Percentiles rank a stretch among this genome's conserved stretches.
Evolutionary conservation across 1,140 invertebrate genomes (phyloP).

Genomic region (Arctopsyche grandis): DNA sequence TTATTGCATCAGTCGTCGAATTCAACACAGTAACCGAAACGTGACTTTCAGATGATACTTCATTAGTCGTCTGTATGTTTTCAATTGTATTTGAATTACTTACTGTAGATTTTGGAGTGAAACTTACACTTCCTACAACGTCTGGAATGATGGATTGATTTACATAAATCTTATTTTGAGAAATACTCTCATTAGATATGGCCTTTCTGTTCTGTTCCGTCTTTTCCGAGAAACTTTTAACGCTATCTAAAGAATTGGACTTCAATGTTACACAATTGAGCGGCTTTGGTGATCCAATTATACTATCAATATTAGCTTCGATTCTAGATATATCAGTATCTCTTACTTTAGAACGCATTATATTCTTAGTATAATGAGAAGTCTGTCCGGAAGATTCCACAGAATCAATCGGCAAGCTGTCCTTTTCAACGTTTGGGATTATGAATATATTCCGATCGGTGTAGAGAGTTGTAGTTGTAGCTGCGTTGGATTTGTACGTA

Average conservation of each 20-base stretch:
- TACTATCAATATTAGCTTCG: constrained; percentile 67
- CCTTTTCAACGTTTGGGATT: constrained; percentile 44
- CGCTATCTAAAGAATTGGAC: constrained; percentile 68
- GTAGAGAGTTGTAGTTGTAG: constrained; percentile 58
- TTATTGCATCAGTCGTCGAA: background rate
- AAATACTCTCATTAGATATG: constrained; percentile 63
- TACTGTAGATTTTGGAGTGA: constrained; percentile 42
- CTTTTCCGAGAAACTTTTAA: constrained; percentile 67
- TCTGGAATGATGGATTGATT: constrained; percentile 49
- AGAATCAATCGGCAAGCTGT: constrained; percentile 32
- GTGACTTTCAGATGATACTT: constrained; percentile 30
- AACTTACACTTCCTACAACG: constrained; percentile 50
- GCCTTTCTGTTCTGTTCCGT: constrained; percentile 61
- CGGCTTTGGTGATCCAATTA: constrained; percentile 66
- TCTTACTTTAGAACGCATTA: constrained; percentile 42
- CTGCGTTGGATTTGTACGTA: constrained; percentile 41
- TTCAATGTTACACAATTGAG: constrained; percentile 65
- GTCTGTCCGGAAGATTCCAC: constrained; percentile 21
- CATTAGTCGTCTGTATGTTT: background rate
- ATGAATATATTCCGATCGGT: constrained; percentile 57
- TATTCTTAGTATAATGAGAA: constrained; percentile 50
- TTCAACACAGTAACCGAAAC: constrained; percentile 40
- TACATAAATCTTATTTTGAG: constrained; percentile 57
- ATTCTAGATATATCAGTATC: constrained; percentile 53
- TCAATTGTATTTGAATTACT: constrained; percentile 16